phyloP scores from a whole-genome alignment of 2,888 invertebrate genomes.

The Amphipyra tragopoginis region DNA sequence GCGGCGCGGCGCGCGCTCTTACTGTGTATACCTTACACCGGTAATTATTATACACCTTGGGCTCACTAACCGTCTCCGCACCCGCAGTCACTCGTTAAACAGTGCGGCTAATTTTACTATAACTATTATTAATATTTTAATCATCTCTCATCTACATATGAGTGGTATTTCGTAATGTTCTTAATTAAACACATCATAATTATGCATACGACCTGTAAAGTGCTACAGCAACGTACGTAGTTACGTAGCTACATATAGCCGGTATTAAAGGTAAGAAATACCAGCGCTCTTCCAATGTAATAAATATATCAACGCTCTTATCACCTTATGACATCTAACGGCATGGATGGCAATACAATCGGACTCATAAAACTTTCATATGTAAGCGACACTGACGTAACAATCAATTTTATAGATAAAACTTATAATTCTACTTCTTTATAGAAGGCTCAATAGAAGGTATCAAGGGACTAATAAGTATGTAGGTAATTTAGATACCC shows the following conservation, averaged over 20 bases:
- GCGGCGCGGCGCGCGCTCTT: slow-evolving; percentile 68
- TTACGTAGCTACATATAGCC: slow-evolving; percentile 6
- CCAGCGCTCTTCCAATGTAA: slow-evolving; percentile 33
- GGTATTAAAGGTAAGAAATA: slow-evolving; percentile 31
- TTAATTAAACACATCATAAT: slow-evolving; percentile 61
- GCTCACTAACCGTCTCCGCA: slow-evolving; percentile 51
- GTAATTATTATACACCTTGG: slow-evolving; percentile 66
- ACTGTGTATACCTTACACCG: slow-evolving; percentile 58
- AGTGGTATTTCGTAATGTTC: slow-evolving; percentile 57
- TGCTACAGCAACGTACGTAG: slow-evolving; percentile 24
- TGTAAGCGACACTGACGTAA: slow-evolving; percentile 50
- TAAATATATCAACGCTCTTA: slow-evolving; percentile 53
- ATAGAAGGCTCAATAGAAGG: background rate
- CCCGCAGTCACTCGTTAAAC: slow-evolving; percentile 59
- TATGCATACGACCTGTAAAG: slow-evolving; percentile 46
- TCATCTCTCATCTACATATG: slow-evolving; percentile 52
- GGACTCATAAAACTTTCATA: slow-evolving; percentile 51
- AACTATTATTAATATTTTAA: slow-evolving; percentile 59
- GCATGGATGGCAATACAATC: slow-evolving; percentile 43
- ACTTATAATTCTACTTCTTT: slow-evolving; percentile 22
- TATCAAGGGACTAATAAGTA: background rate
- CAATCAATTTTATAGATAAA: slow-evolving; percentile 48
- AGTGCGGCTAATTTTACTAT: slow-evolving; percentile 56
- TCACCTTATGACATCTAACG: slow-evolving; percentile 48
- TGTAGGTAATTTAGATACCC: too few species aligned